Base-by-base conservation (phyloP, 2,797 vertebrate genomes). In the Leptatherina wallacei region DNA sequence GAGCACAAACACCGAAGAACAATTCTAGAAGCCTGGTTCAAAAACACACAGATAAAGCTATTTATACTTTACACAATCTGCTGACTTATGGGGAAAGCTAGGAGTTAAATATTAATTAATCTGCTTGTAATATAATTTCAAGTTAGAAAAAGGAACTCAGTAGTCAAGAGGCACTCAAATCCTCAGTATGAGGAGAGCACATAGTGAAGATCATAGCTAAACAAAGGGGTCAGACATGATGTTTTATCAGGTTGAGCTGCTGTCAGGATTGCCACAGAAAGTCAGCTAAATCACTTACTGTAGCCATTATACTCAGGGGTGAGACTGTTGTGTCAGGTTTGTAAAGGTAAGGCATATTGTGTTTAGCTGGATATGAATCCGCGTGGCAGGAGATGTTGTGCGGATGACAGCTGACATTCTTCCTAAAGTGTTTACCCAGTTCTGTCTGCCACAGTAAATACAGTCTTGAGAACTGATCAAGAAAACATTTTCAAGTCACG, bases 41-140 rank as follows among this genome's bases (percentile, higher is more conserved):
- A 47, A 27, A 73, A 61, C 36, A 35, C 12, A 3, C 13, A 57
- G 32, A 49, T 73, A n/a, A 65, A 20, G 42, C 51, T 80, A 54
- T 30, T 55, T 29, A 55, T 27, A 29, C 27, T 32, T 57, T 68
- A 0, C 20, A 65, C 57, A 71, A 60, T 73, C 49, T 71, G 71
- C 27, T 57, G 49, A 44, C 61, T 65, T 63, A 40, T 58, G 36
- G 3, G 16, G 42, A 4, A 24, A 52, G 56, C 22, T 57, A 61
- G 16, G 14, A 56, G 30, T 52, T 44, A 29, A 49, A 61, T 47
- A 30, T 36, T 36, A 63, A 75, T 52, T 30, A 40, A 14, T 14
- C 65, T 63, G 35, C 42, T 22, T 8, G 54, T 35, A 22, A 61
- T 47, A 13, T 30, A 5, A 6, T 40, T 13, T 12, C 0, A 49